Evolutionary conservation across 2,888 invertebrate species (phyloP).

Genomic region (Lithophane leautieri): DNA sequence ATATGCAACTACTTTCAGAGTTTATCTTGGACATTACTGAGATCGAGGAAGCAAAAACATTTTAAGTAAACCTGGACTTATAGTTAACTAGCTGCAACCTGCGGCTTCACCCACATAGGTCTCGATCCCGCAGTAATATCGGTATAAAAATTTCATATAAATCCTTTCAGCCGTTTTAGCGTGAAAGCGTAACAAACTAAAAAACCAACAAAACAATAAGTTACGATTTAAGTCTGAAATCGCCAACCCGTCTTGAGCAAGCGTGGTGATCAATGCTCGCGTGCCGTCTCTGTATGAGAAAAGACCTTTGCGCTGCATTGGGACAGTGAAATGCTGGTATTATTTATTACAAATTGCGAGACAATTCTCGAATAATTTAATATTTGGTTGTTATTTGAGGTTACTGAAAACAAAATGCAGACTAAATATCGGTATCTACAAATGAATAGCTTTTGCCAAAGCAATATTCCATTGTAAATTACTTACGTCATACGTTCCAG

Average conservation of each 20-base stretch:
- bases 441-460: slow-evolving; percentile 18
- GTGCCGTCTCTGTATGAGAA: background rate
- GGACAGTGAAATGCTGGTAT: background rate
- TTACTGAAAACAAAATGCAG: slow-evolving; percentile 4
- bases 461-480: slow-evolving; percentile 49
- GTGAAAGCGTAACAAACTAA: too few species aligned
- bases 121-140: too few species aligned
- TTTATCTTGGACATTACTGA: background rate
- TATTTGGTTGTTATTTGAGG: background rate
- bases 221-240: too few species aligned
- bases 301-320: too few species aligned
- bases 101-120: too few species aligned
- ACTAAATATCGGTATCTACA: background rate
- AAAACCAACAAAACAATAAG: too few species aligned
- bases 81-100: background rate
- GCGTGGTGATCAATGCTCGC: background rate
- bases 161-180: too few species aligned
- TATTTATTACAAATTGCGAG: background rate
- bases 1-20: background rate
- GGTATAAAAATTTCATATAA: too few species aligned
- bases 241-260: background rate
- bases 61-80: background rate
- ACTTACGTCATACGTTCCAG: slow-evolving; percentile 41
- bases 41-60: background rate
- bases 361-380: background rate